Evolutionary conservation across 2,113 vertebrate genomes (phyloP).

Genomic region (Rhombomys opimus): DNA sequence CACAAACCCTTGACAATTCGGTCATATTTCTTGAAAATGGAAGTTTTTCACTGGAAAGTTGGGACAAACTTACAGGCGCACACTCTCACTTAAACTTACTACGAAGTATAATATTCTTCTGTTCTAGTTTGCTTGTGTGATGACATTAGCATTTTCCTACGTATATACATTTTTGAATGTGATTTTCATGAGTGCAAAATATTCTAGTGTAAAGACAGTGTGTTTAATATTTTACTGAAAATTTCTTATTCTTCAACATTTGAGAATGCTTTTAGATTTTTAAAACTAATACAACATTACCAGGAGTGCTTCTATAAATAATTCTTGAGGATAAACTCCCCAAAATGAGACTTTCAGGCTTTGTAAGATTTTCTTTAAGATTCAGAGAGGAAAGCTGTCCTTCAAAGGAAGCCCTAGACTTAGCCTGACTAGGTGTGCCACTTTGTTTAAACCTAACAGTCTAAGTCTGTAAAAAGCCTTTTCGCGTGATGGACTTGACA

Average conservation of each 20-base stretch:
- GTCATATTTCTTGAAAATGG: slow-evolving; percentile 41
- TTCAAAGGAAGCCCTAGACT: not conserved
- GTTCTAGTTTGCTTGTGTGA: not conserved
- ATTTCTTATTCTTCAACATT: not conserved
- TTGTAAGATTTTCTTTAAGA: not conserved
- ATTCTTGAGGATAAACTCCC: slow-evolving; percentile 28
- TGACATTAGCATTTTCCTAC: not conserved
- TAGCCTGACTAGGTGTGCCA: not conserved
- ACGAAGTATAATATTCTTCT: slow-evolving; percentile 21
- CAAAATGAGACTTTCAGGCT: not conserved
- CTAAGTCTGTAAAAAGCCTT: not conserved
- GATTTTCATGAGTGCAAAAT: not conserved
- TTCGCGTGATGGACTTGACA: not conserved
- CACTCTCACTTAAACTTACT: not conserved
- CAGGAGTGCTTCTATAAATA: not conserved
- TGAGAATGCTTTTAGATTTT: not conserved
- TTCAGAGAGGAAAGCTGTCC: not conserved
- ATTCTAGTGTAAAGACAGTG: not conserved
- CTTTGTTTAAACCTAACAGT: slow-evolving; percentile 22
- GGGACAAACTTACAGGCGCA: not conserved
- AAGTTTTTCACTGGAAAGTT: slow-evolving; percentile 25
- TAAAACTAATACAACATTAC: not conserved
- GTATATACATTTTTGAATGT: not conserved
- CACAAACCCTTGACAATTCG: not conserved
- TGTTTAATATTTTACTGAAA: slow-evolving; percentile 28